Conservation (phyloP, 2,797 vertebrate genomes). For the Poeciliopsis infans region DNA sequence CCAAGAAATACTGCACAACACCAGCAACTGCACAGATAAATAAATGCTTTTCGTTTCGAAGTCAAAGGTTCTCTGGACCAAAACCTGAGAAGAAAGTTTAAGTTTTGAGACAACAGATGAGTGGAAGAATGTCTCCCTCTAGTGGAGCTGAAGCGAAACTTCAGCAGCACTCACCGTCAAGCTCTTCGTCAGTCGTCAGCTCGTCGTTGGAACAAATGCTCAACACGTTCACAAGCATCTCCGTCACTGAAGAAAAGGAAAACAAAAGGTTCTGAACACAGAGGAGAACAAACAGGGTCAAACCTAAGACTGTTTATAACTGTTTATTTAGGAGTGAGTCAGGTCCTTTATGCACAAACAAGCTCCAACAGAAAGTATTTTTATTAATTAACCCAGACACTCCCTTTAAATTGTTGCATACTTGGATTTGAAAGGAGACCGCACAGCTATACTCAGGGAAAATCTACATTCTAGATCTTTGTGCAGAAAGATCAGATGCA, state of each 20-base stretch:
- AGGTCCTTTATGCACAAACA: not conserved
- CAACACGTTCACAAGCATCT: slow-evolving; percentile 86
- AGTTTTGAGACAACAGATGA: not conserved
- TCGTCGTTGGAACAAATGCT: slow-evolving; percentile 87
- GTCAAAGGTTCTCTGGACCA: not conserved
- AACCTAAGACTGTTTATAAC: not conserved
- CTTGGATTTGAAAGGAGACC: not conserved
- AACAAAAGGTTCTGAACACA: not conserved
- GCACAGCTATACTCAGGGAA: not conserved
- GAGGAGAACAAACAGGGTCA: not conserved
- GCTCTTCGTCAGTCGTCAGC: slow-evolving; percentile 84
- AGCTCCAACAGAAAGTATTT: not conserved
- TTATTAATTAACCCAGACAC: not conserved
- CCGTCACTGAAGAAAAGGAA: slow-evolving; percentile 75
- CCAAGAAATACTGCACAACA: not conserved
- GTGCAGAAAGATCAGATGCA: not conserved
- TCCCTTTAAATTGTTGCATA: not conserved
- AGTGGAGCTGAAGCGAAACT: slow-evolving; percentile 21
- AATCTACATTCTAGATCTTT: not conserved
- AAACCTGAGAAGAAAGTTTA: not conserved
- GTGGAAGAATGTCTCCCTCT: slow-evolving; percentile 45
- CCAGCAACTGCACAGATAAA: not conserved
- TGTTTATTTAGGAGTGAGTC: not conserved
- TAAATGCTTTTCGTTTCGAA: not conserved
- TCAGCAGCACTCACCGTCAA: slow-evolving; percentile 77